Conservation (phyloP, 2,888 invertebrate species). For the Hoplodrina ambigua region DNA sequence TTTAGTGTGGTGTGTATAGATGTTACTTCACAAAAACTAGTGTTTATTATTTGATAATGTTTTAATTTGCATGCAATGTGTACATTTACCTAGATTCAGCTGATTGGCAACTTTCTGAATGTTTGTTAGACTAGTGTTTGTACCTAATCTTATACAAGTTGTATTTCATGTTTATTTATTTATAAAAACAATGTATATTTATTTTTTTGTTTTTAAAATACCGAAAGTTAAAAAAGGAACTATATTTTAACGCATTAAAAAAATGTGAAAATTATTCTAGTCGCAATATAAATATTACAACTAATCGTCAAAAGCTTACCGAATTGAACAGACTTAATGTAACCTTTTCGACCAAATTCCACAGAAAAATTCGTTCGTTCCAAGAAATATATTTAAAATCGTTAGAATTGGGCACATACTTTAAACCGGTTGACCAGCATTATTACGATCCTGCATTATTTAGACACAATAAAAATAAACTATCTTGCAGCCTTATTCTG, state of each 20-base stretch:
- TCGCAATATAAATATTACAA: too few relatives aligned
- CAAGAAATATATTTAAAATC: background rate
- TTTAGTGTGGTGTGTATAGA: conserved; percentile 51
- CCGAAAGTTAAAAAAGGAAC: too few relatives aligned
- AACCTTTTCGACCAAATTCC: too few relatives aligned
- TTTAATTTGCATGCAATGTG: conserved; percentile 69
- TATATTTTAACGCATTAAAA: too few relatives aligned
- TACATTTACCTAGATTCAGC: conserved; percentile 49
- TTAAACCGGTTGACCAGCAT: background rate
- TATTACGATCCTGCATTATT: background rate
- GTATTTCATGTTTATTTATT: conserved; percentile 4
- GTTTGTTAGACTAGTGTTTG: conserved; percentile 50
- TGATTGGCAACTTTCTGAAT: conserved; percentile 56
- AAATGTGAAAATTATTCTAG: too few relatives aligned
- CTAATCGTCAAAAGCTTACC: too few relatives aligned
- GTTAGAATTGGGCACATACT: background rate
- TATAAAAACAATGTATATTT: background rate
- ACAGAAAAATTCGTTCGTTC: too few relatives aligned
- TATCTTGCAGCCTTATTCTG: background rate
- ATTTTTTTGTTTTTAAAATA: background rate
- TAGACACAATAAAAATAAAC: background rate
- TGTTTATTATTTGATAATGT: conserved; percentile 49
- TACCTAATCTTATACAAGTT: background rate
- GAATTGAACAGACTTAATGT: too few relatives aligned
- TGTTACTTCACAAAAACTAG: conserved; percentile 34